Conservation (phyloP, 2,888 invertebrate species). For the Zele albiditarsus region DNA sequence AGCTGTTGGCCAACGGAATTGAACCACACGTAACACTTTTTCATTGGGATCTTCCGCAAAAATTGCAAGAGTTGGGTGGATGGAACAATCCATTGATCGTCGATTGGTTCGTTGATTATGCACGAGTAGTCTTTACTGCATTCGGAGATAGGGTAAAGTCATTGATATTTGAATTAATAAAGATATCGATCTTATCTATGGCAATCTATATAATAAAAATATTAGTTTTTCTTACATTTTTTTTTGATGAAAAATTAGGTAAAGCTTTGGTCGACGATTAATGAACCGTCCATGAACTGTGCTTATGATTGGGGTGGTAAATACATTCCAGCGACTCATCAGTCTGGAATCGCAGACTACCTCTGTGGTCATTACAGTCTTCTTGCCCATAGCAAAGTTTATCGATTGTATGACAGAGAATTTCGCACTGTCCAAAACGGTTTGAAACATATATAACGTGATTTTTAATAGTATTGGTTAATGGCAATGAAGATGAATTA, state of each 20-base stretch:
- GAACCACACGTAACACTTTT: constrained; percentile 77
- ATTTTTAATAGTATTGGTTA: neutral
- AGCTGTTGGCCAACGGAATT: constrained; percentile 77
- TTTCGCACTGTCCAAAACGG: constrained; percentile 76
- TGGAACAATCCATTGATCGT: constrained; percentile 81
- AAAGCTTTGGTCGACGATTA: constrained; percentile 83
- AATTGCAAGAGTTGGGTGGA: constrained; percentile 79
- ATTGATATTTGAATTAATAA: neutral
- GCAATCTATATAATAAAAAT: constrained; percentile 18
- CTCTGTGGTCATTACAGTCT: constrained; percentile 78
- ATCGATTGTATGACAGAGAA: constrained; percentile 77
- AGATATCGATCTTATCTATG: neutral
- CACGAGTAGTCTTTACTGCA: constrained; percentile 76
- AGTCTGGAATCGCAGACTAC: constrained; percentile 77
- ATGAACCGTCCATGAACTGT: constrained; percentile 81
- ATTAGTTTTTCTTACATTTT: constrained; percentile 8
- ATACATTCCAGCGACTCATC: constrained; percentile 50
- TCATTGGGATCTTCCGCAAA: constrained; percentile 77
- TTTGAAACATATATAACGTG: constrained; percentile 55
- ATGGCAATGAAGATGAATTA: neutral
- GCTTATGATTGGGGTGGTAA: constrained; percentile 74
- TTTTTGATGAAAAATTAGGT: constrained; percentile 53
- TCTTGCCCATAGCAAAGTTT: constrained; percentile 79
- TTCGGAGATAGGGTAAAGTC: constrained; percentile 78
- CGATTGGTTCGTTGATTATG: constrained; percentile 79